Evolutionary conservation across 2,888 invertebrate genomes (phyloP).

Genomic region (Nomada ruficornis): DNA sequence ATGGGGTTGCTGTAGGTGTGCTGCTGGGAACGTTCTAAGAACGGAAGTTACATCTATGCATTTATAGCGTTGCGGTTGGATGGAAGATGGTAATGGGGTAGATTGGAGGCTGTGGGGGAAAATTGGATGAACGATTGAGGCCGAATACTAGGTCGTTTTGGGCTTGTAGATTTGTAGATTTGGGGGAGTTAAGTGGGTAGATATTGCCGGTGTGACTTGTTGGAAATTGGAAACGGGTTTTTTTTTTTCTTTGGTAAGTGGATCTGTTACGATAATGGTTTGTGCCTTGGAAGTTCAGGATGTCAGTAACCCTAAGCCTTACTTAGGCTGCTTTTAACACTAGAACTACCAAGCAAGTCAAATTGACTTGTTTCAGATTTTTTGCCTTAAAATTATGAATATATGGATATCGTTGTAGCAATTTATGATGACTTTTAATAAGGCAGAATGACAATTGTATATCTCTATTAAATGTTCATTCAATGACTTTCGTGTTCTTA

Average conservation of each 20-base stretch:
- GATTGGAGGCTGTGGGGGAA: conserved; percentile 2
- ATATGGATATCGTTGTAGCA: too few species aligned
- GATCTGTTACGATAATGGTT: background rate
- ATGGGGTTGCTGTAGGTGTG: background rate
- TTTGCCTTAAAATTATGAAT: too few species aligned
- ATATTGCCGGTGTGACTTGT: background rate
- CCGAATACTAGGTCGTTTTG: background rate
- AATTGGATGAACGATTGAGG: background rate
- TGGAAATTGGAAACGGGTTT: background rate
- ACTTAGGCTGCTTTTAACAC: background rate
- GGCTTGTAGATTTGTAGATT: background rate
- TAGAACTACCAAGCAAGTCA: background rate
- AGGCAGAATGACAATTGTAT: too few species aligned
- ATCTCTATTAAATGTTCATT: too few species aligned
- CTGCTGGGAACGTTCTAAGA: background rate
- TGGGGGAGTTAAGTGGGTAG: too few species aligned
- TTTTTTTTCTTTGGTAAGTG: background rate
- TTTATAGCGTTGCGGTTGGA: background rate
- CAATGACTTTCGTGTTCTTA: too few species aligned
- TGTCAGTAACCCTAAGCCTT: background rate
- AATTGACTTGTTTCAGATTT: background rate
- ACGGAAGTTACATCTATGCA: conserved; percentile 1
- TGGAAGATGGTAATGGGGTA: background rate
- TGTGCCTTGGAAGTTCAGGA: background rate
- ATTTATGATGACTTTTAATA: too few species aligned